A percentile compares a stretch with the other conserved stretches of the same genome.
Evolutionary conservation across 2,888 invertebrate species (phyloP).

Genomic region (Macropis europaea): DNA sequence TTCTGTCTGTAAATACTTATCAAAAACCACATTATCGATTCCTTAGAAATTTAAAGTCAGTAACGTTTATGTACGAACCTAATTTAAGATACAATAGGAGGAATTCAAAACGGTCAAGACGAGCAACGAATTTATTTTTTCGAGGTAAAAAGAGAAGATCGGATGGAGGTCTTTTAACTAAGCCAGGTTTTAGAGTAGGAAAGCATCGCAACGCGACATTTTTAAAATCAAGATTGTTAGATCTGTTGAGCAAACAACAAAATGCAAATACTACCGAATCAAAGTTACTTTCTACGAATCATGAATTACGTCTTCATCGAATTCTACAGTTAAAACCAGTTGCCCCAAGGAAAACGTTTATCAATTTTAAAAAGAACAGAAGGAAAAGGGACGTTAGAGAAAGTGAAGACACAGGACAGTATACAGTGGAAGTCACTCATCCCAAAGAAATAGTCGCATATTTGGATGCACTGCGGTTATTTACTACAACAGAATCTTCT

Average conservation of each 20-base stretch:
- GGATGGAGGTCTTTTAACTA: not conserved
- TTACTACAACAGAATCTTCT: slow-evolving; percentile 6
- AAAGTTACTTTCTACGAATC: not conserved
- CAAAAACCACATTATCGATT: slow-evolving; percentile 9
- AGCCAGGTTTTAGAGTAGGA: too few relatives aligned
- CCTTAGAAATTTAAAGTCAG: slow-evolving; percentile 36
- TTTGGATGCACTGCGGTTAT: not conserved
- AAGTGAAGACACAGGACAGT: not conserved
- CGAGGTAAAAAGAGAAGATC: slow-evolving; percentile 10
- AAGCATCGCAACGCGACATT: slow-evolving; percentile 15
- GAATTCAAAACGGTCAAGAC: not conserved
- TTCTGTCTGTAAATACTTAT: not conserved
- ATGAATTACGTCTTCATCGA: not conserved
- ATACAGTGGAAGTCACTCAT: rapidly evolving
- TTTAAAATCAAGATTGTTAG: slow-evolving; percentile 13
- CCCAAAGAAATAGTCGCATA: not conserved
- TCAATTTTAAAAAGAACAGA: slow-evolving; percentile 7
- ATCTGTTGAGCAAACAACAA: not conserved
- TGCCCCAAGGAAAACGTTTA: not conserved
- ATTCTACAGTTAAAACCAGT: not conserved
- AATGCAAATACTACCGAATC: not conserved
- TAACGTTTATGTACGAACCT: slow-evolving; percentile 15
- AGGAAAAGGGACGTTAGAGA: slow-evolving; percentile 9
- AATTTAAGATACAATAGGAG: slow-evolving; percentile 3
- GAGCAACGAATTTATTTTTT: slow-evolving; percentile 2